These are phyloP conservation scores for Pachliopta kotzebuea DNA, from an alignment of 2,888 invertebrate genomes.

Conservation along the genomic window DNA sequence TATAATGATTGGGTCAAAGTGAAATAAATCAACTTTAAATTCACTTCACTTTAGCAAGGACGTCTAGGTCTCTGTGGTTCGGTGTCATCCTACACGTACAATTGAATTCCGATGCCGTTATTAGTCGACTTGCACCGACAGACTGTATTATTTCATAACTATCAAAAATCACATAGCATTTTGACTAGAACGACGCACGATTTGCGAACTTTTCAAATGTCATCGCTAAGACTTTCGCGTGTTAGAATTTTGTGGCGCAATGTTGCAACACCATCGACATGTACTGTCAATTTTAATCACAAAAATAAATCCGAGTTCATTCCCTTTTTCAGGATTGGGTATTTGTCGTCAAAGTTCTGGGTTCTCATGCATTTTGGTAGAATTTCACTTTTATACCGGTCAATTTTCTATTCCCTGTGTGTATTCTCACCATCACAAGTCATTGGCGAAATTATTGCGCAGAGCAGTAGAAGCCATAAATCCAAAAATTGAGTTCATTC, in stretches of 20 bases:
- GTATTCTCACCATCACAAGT: too few species aligned
- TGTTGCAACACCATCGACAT: too few species aligned
- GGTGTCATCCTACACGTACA: conserved; percentile 13
- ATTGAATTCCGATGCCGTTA: conserved; percentile 12
- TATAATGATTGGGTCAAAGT: not conserved
- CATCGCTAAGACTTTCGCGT: conserved; percentile 21
- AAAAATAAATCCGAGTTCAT: too few species aligned
- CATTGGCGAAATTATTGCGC: too few species aligned
- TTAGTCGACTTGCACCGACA: conserved; percentile 16
- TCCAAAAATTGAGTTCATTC: too few species aligned
- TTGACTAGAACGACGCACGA: conserved; percentile 12
- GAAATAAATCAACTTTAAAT: conserved; percentile 4
- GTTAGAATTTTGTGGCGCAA: conserved; percentile 15
- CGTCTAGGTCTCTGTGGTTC: conserved; percentile 4
- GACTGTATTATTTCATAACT: conserved; percentile 15
- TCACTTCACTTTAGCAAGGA: not conserved
- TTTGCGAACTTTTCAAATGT: conserved; percentile 27
- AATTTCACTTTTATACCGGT: too few species aligned
- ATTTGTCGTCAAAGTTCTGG: too few species aligned
- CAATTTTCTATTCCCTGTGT: too few species aligned
- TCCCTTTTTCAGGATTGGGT: too few species aligned
- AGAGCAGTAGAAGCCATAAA: too few species aligned
- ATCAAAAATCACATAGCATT: conserved; percentile 23
- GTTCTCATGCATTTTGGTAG: too few species aligned
- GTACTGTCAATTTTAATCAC: too few species aligned